Evolutionary conservation across 2,888 invertebrate species (phyloP).

Genomic region (Harpagoxenus sublaevis): DNA sequence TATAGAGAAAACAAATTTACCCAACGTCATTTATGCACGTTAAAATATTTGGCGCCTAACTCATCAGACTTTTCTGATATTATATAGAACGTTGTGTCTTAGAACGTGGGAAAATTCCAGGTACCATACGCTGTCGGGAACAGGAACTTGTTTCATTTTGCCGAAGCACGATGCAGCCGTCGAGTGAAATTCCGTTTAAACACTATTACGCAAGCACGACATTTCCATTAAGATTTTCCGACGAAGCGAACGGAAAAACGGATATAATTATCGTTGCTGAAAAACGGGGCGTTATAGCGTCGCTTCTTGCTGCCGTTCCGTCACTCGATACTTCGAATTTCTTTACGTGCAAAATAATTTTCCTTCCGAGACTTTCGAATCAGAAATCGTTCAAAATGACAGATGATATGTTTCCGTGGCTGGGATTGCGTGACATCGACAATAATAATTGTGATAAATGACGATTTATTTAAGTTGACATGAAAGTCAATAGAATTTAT

Average conservation of each 20-base stretch:
- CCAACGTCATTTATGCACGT: background rate
- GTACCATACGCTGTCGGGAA: slow-evolving; percentile 27
- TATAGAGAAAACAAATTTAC: background rate
- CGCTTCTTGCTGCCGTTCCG: slow-evolving; percentile 19
- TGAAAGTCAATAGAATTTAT: background rate
- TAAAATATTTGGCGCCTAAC: background rate
- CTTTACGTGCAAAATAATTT: slow-evolving; percentile 12
- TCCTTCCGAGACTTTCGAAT: slow-evolving; percentile 14
- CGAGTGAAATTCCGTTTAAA: slow-evolving; percentile 51
- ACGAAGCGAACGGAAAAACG: slow-evolving; percentile 46
- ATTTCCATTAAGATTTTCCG: slow-evolving; percentile 56
- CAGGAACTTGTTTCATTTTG: slow-evolving; percentile 46
- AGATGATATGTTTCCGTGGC: background rate
- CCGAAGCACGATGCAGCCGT: slow-evolving; percentile 32
- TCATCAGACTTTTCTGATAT: background rate
- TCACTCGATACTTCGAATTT: slow-evolving; percentile 46
- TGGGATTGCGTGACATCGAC: background rate
- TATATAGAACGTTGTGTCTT: slow-evolving; percentile 3
- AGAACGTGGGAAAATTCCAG: slow-evolving; percentile 30
- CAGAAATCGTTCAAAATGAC: slow-evolving; percentile 8
- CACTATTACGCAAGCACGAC: slow-evolving; percentile 56
- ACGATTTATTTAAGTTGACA: background rate
- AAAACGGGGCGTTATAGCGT: slow-evolving; percentile 23
- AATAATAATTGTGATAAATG: background rate
- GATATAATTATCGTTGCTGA: slow-evolving; percentile 51